A percentile compares a stretch with the other conserved stretches of the same genome.
phyloP scores from a whole-genome alignment of 2,797 vertebrate species.

The Characodon lateralis region DNA sequence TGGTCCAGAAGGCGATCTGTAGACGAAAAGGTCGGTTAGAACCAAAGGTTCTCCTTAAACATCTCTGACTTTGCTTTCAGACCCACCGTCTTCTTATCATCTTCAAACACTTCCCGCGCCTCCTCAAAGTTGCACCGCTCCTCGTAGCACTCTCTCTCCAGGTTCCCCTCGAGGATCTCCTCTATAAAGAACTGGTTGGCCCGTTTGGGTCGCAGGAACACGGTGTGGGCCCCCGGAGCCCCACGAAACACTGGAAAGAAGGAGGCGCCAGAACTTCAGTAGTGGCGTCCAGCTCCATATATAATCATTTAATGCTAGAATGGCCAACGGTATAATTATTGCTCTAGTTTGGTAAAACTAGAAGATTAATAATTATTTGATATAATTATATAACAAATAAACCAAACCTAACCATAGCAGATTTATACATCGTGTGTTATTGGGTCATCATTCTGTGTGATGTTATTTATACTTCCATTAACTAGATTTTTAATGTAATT shows the following conservation, averaged over 20 bases:
- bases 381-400: too few relatives aligned
- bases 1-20: conserved; percentile 84
- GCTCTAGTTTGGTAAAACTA: background rate
- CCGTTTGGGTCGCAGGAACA: conserved; percentile 83
- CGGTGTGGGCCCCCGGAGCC: conserved; percentile 48
- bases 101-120: conserved; percentile 88
- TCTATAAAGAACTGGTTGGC: conserved; percentile 82
- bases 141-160: conserved; percentile 90
- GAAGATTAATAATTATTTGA: background rate
- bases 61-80: background rate
- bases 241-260: conserved; percentile 78
- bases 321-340: too few relatives aligned
- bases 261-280: background rate
- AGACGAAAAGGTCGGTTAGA: conserved; percentile 17
- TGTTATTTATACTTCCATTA: too few relatives aligned
- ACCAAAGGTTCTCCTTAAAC: background rate
- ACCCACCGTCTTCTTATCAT: conserved; percentile 75
- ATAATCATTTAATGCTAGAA: too few relatives aligned
- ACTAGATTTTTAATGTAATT: too few relatives aligned
- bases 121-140: conserved; percentile 87
- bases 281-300: background rate
- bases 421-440: background rate
- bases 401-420: background rate
- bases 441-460: too few relatives aligned
- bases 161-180: conserved; percentile 86